phyloP scores from a whole-genome alignment of 2,888 invertebrate species.

The Hyalella azteca region DNA sequence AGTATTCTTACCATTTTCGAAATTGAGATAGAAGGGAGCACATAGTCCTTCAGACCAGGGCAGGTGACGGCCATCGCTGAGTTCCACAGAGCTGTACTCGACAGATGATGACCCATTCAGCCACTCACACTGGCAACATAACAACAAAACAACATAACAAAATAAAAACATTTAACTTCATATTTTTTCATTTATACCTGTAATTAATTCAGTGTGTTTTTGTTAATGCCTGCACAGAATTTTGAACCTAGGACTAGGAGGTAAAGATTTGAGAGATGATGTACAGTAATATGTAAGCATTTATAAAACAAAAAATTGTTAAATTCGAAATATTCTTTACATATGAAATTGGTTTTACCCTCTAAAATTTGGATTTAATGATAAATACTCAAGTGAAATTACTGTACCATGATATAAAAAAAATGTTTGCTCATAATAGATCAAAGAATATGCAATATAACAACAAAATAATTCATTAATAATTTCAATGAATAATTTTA shows the following conservation, averaged over 20 bases:
- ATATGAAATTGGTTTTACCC: too few relatives aligned
- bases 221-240: too few relatives aligned
- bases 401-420: too few relatives aligned
- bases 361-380: too few relatives aligned
- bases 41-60: neutral
- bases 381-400: too few relatives aligned
- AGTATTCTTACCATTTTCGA: constrained; percentile 28
- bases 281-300: neutral
- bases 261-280: neutral
- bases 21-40: neutral
- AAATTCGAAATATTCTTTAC: neutral
- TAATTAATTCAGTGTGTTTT: neutral
- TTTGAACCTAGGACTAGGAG: too few relatives aligned
- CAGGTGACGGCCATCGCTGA: neutral
- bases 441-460: too few relatives aligned
- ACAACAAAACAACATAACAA: neutral
- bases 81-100: neutral
- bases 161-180: neutral
- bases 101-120: constrained; percentile 6
- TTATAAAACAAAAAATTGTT: neutral
- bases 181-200: neutral
- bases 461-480: too few relatives aligned
- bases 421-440: too few relatives aligned
- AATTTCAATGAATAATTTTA: too few relatives aligned
- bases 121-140: constrained; percentile 5